Conservation (phyloP, 2,797 vertebrate genomes). For the Enteromius viviparus region DNA sequence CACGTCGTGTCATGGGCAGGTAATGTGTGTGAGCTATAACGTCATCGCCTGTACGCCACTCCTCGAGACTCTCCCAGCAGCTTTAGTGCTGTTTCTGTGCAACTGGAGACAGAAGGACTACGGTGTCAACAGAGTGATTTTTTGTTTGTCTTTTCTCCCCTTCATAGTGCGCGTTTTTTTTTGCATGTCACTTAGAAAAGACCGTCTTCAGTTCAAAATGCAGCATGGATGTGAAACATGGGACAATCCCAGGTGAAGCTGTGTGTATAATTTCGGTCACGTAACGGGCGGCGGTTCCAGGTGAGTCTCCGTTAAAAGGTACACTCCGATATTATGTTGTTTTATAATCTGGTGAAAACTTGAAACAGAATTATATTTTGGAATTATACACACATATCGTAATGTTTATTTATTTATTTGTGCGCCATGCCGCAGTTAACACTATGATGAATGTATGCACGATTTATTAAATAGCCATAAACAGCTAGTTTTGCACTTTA, state of each 20-base stretch:
- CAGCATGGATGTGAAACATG: background rate
- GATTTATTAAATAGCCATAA: background rate
- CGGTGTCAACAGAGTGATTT: background rate
- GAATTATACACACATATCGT: background rate
- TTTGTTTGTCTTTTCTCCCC: background rate
- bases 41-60: background rate
- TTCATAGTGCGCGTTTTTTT: background rate
- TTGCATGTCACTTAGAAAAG: too few species aligned
- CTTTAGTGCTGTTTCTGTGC: constrained; percentile 4
- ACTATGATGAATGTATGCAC: background rate
- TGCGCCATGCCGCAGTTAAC: background rate
- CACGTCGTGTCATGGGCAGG: background rate
- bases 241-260: constrained; percentile 13
- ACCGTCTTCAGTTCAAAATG: background rate
- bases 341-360: background rate
- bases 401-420: background rate
- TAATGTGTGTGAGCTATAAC: background rate
- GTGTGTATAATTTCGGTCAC: background rate
- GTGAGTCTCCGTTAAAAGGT: constrained; percentile 18
- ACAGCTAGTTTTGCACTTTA: background rate
- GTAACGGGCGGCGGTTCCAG: background rate
- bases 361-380: too few species aligned
- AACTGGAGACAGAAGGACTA: background rate
- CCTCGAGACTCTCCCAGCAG: constrained; percentile 3
- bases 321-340: background rate